Evolutionary conservation across 2,113 vertebrate species (phyloP).

Genomic region (Hemiprocne comata): DNA sequence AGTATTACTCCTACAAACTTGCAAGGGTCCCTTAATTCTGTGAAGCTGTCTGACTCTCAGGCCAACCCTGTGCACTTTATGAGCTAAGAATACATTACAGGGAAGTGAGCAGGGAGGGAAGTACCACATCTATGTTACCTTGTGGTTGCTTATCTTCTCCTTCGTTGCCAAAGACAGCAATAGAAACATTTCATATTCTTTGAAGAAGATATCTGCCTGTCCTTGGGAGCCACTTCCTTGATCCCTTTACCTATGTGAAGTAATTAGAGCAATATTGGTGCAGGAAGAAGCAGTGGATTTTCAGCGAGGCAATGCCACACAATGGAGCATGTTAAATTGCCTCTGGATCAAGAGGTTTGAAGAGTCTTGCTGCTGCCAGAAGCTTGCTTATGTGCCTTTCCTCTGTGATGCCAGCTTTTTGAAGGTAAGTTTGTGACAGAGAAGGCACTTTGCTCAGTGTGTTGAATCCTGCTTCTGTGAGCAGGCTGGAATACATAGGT

Average conservation of each 20-base stretch:
- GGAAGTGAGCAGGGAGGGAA: not conserved
- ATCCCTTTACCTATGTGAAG: slow-evolving; percentile 41
- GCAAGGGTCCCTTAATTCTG: not conserved
- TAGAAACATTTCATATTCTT: not conserved
- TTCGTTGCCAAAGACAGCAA: slow-evolving; percentile 22
- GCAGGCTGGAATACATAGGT: slow-evolving; percentile 86
- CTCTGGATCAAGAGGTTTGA: slow-evolving; percentile 75
- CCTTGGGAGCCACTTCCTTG: slow-evolving; percentile 39
- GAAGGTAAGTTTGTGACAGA: slow-evolving; percentile 85
- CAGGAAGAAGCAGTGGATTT: slow-evolving; percentile 66
- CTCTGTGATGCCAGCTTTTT: slow-evolving; percentile 89
- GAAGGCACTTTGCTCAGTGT: slow-evolving; percentile 85
- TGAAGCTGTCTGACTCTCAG: not conserved
- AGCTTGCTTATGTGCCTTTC: slow-evolving; percentile 88
- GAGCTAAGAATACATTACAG: slow-evolving; percentile 48
- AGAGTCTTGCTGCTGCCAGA: slow-evolving; percentile 84
- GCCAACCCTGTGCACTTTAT: not conserved
- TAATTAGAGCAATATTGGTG: slow-evolving; percentile 36
- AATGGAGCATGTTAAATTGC: slow-evolving; percentile 63
- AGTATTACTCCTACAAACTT: not conserved
- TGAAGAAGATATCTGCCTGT: slow-evolving; percentile 45
- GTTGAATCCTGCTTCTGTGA: slow-evolving; percentile 84
- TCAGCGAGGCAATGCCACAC: not conserved
- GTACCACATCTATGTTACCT: slow-evolving; percentile 36
- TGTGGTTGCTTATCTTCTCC: slow-evolving; percentile 49